Percentiles rank a stretch among this genome's conserved stretches.
Conservation (phyloP, 2,888 invertebrate species). For the Serrognathus titanus region DNA sequence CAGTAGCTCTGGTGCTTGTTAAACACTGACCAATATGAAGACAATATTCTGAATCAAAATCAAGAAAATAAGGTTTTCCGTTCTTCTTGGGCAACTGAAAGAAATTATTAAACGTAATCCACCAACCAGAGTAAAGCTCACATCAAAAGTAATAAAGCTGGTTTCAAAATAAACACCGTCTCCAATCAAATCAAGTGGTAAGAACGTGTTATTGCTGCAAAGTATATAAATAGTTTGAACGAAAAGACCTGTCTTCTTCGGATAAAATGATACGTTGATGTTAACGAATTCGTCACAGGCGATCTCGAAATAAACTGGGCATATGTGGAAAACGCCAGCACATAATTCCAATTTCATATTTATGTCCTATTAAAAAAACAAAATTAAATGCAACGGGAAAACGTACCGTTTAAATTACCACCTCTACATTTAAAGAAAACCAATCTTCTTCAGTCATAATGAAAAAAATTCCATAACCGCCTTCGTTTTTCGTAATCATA, state of each 20-base stretch:
- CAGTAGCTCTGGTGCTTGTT: conserved; percentile 11
- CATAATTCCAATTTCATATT: conserved; percentile 34
- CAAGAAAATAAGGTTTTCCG: conserved; percentile 18
- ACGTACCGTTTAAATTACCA: background rate
- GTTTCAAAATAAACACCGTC: conserved; percentile 44
- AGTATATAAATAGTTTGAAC: conserved; percentile 46
- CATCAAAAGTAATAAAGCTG: conserved; percentile 31
- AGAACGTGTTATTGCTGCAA: conserved; percentile 46
- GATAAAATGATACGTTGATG: conserved; percentile 44
- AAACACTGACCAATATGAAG: conserved; percentile 30
- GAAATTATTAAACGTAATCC: background rate
- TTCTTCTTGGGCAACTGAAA: conserved; percentile 14
- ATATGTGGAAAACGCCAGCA: conserved; percentile 41
- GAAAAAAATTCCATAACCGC: conserved; percentile 46
- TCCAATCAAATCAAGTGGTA: conserved; percentile 47
- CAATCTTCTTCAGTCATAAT: conserved; percentile 49
- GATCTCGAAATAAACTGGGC: conserved; percentile 47
- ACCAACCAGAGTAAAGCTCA: conserved; percentile 17
- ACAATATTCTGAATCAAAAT: conserved; percentile 25
- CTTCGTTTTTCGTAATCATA: conserved; percentile 42
- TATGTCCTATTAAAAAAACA: conserved; percentile 9
- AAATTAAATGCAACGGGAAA: background rate
- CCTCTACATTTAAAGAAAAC: conserved; percentile 31
- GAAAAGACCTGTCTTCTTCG: conserved; percentile 41
- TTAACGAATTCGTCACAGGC: conserved; percentile 39